Evolutionary conservation across 2,797 vertebrate genomes (phyloP), one percentile per base, ranked within the genome.

Genomic region (Eospalax fontanierii): DNA sequence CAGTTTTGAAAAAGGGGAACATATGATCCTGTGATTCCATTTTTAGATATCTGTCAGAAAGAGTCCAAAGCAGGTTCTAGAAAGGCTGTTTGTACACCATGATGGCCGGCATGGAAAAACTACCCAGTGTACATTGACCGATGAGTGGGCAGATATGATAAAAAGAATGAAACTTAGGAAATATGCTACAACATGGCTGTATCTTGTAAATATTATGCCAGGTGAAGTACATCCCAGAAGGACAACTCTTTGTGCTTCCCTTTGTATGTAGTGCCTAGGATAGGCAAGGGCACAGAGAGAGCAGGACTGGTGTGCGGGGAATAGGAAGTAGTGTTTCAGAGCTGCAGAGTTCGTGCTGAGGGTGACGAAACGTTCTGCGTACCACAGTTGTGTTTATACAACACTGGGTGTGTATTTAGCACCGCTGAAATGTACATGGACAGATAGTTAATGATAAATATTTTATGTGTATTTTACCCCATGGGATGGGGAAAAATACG

Each of bases 1-100:
- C 30, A 57, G 5, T 68, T 89, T 93, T 35, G 54, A 78, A 35
- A 81, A 90, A 92, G 68, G n/a, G 73, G 89, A 80, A 54, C 16
- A n/a, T 54, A 12, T 59, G 35, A 84, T 16, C 38, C n/a, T 33
- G 54, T 10, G 35, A 30, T 94, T 92, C 61, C n/a, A 46, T 11
- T 57, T 26, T 46, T 40, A 14, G 7, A 18, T 61, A 9, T 22
- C 16, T 14, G 1, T 89, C 84, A 26, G 43, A n/a, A n/a, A n/a
- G n/a, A n/a, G n/a, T n/a, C n/a, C 54, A 85, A 76, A 90, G 24
- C 22, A 80, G 75, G 2, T 1, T 40, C 40, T 94, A 2, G 15
- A 30, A 38, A 11, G 66, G 38, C 35, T 76, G 19, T n/a, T n/a
- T n/a, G n/a, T n/a, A n/a, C n/a, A n/a, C n/a, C 35, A 24, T 2